These are phyloP conservation scores for Saccostrea glomerata DNA, from an alignment of 1,140 invertebrate genomes.

Conservation along the genomic window DNA sequence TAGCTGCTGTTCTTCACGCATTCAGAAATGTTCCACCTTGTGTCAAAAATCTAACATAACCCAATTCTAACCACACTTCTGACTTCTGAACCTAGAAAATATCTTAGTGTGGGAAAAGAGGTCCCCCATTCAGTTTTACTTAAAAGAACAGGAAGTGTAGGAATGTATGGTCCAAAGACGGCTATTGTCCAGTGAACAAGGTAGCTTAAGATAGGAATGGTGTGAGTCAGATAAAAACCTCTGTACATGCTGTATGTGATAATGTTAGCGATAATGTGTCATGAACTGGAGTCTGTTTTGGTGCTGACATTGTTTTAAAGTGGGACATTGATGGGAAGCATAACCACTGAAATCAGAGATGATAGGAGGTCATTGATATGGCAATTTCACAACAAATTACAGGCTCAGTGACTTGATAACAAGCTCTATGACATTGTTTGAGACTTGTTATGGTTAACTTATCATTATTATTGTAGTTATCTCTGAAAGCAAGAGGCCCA, in stretches of 20 bases:
- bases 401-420: too few species aligned
- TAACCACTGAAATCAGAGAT: too few species aligned
- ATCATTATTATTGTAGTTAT: too few species aligned
- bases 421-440: too few species aligned
- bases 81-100: neutral
- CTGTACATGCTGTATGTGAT: neutral
- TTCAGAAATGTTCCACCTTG: neutral
- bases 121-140: neutral
- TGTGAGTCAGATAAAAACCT: slow-evolving; percentile 8
- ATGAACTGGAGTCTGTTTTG: neutral
- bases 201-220: neutral
- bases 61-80: neutral
- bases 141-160: neutral
- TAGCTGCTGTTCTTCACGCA: neutral
- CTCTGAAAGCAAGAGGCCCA: too few species aligned
- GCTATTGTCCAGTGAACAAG: neutral
- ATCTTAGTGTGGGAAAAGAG: slow-evolving; percentile 9
- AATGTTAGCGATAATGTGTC: neutral
- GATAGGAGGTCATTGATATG: too few species aligned
- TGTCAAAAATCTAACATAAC: neutral
- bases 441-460: too few species aligned
- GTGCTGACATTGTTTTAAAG: neutral
- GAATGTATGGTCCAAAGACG: neutral
- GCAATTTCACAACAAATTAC: too few species aligned
- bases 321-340: too few species aligned